Conservation (phyloP, 2,113 vertebrate genomes). For the Mionectes macconnelli region DNA sequence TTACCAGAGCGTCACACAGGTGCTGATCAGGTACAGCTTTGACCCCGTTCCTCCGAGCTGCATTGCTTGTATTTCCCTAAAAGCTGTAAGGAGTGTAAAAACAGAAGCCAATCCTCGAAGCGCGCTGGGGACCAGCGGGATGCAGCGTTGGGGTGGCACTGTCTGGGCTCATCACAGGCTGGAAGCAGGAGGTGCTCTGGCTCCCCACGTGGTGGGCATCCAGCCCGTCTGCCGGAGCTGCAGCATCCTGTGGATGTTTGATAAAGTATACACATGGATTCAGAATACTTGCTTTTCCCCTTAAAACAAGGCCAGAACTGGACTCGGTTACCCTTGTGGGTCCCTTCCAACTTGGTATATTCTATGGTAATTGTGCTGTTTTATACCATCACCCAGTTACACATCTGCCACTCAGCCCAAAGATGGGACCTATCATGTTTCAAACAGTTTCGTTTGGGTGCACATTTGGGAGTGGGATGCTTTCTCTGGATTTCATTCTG, state of each 20-base stretch:
- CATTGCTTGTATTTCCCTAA: fast-evolving
- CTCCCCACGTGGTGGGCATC: fast-evolving
- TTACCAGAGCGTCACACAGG: fast-evolving
- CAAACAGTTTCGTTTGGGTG: background rate
- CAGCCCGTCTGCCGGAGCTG: fast-evolving
- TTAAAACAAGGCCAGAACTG: background rate
- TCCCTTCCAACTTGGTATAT: background rate
- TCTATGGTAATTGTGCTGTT: background rate
- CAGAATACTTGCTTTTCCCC: background rate
- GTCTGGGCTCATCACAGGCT: background rate
- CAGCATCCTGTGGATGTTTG: fast-evolving
- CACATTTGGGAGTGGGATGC: fast-evolving
- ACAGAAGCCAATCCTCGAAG: background rate
- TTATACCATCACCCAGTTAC: background rate
- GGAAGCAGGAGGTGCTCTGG: fast-evolving
- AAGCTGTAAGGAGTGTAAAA: background rate
- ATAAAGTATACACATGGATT: background rate
- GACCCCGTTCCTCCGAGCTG: background rate
- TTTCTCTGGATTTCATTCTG: background rate
- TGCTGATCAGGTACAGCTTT: no score
- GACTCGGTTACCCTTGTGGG: background rate
- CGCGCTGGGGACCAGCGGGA: fast-evolving
- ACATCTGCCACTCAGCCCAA: background rate
- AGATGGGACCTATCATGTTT: fast-evolving
- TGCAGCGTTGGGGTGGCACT: fast-evolving